Evolutionary conservation across 2,888 invertebrate genomes (phyloP), one percentile per base, ranked within the genome.

Genomic region (Amblyjoppa fuscipennis): DNA sequence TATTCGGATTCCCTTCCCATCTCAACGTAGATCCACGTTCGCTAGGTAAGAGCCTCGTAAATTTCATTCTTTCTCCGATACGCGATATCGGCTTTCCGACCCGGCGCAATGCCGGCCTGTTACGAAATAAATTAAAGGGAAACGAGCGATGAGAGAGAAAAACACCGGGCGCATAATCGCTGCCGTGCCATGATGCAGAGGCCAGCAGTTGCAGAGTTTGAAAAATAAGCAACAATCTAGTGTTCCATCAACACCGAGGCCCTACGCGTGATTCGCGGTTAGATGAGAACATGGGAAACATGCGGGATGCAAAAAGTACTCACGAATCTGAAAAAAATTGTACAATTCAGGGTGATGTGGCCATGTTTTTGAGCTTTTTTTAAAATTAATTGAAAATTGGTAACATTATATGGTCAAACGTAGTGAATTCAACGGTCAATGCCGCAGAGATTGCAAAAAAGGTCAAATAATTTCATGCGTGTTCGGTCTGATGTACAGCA

Each of bases 81-180:
- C 31, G 82, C 82, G 87, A 90, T 90, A 90, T 88, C 90, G 89
- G 86, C 81, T 90, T 88, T 90, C 87, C 89, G 70, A 85, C 85
- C 70, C 78, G 87, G 85, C 86, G 81, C 69, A 77, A 83, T 79
- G 68, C 53, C 74, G 81, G 77, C 70, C 74, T 75, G 81, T 75
- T 83, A 75, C 81, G 69, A 83, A 83, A 85, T 85, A 85, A 85
- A 86, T 83, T 86, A 74, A 81, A 77, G 83, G 81, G 49, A 38
- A 86, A 83, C 77, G 76, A 68, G 73, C 79, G 66, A 66, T 28
- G 74, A 45, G 71, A 51, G 45, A 73, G 34, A 78, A 66, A 31
- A 6, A 53, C 34, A 53, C 7, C 0, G 3, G 4, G 28, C 28
- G 59, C 28, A 13, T 61, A 64, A 68, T 13, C 20, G 59, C 25